Conservation (phyloP, 37 sponge, comb jelly and placozoan genomes). For the Cladorhizidae sp. region DNA sequence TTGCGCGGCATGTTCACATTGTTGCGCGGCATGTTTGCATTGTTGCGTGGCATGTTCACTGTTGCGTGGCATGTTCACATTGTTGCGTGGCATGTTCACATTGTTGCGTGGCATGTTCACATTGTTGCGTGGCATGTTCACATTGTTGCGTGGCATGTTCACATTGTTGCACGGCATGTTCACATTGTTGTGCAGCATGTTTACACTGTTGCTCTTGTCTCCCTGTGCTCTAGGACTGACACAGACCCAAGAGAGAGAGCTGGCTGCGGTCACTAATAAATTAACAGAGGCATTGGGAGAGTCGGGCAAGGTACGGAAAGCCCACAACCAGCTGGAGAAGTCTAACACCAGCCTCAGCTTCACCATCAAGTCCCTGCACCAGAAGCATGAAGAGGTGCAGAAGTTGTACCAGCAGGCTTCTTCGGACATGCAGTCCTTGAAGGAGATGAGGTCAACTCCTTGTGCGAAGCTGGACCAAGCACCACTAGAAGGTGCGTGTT, state of each 20-base stretch:
- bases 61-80: too few relatives aligned
- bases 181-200: neutral
- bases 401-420: constrained; percentile 1
- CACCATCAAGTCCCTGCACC: constrained; percentile 37
- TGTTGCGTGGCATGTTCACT: too few relatives aligned
- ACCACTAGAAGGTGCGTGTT: too few relatives aligned
- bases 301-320: neutral
- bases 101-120: too few relatives aligned
- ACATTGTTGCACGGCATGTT: neutral
- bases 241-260: constrained; percentile 18
- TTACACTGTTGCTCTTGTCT: neutral
- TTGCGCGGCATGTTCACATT: too few relatives aligned
- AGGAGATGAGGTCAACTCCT: neutral
- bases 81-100: too few relatives aligned
- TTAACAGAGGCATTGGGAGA: constrained; percentile 30
- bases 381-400: constrained; percentile 31
- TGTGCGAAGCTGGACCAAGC: neutral
- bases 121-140: too few relatives aligned
- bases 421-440: too few relatives aligned
- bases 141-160: too few relatives aligned
- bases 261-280: constrained; percentile 7
- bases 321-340: constrained; percentile 26
- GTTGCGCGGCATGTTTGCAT: too few relatives aligned
- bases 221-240: neutral
- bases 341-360: constrained; percentile 21